Percentiles rank a stretch among this genome's conserved stretches.
Evolutionary conservation across 2,113 vertebrate species (phyloP).

Genomic region (Turnix velox): DNA sequence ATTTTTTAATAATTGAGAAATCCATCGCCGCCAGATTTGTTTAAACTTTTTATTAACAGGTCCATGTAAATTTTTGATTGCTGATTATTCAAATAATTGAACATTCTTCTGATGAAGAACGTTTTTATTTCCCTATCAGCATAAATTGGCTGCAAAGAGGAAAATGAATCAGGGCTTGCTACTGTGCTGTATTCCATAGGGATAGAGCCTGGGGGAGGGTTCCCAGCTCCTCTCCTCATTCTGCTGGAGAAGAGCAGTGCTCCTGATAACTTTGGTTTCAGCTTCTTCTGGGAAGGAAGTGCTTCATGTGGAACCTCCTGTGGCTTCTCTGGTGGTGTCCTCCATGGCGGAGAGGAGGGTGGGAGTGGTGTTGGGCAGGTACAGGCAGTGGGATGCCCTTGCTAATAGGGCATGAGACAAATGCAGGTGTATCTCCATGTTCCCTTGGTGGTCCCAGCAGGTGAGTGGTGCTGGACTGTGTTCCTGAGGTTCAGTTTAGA

Average conservation of each 20-base stretch:
- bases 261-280: neutral
- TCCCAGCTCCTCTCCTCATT: neutral
- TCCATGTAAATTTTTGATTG: slow-evolving; percentile 55
- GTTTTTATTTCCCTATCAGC: slow-evolving; percentile 50
- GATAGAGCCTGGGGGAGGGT: neutral
- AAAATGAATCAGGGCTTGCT: neutral
- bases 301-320: neutral
- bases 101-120: slow-evolving; percentile 48
- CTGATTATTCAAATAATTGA: slow-evolving; percentile 60
- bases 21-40: slow-evolving; percentile 44
- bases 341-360: neutral
- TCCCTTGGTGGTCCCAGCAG: neutral
- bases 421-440: fast-evolving
- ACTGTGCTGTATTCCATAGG: neutral
- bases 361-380: neutral
- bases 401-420: neutral
- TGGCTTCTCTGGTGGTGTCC: neutral
- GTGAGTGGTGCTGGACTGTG: neutral
- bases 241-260: neutral
- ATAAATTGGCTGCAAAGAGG: slow-evolving; percentile 29
- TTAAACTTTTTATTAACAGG: slow-evolving; percentile 69
- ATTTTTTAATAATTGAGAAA: slow-evolving; percentile 70
- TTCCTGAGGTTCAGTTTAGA: neutral
- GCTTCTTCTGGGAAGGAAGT: neutral
- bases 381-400: neutral